These are phyloP conservation scores for Gari tellinella DNA, from an alignment of 2,888 invertebrate genomes.

Conservation along the genomic window DNA sequence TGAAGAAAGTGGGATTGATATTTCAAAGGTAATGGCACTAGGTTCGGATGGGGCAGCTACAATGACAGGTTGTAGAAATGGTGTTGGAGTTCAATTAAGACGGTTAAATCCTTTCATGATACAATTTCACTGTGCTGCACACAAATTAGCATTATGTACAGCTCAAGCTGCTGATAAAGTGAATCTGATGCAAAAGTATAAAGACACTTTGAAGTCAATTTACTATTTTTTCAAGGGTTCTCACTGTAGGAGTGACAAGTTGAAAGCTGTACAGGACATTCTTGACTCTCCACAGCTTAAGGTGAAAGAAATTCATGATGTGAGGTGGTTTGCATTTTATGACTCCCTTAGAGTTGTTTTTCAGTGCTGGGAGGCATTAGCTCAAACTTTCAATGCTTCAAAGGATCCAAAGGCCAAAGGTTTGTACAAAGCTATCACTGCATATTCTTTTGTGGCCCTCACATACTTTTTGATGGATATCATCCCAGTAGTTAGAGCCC, in stretches of 20 bases:
- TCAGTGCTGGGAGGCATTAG: slow-evolving; percentile 8
- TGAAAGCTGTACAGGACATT: slow-evolving; percentile 13
- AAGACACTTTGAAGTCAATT: slow-evolving; percentile 20
- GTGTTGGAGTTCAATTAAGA: slow-evolving; percentile 6
- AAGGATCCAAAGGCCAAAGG: slow-evolving; percentile 8
- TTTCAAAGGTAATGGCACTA: slow-evolving; percentile 8
- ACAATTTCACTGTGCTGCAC: slow-evolving; percentile 20
- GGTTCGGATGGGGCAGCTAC: background rate
- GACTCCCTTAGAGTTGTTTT: background rate
- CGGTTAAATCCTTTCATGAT: slow-evolving; percentile 9
- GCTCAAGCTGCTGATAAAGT: slow-evolving; percentile 11
- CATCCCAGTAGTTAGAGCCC: background rate
- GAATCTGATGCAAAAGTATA: slow-evolving; percentile 5
- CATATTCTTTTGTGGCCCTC: slow-evolving; percentile 2
- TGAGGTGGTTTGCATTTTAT: slow-evolving; percentile 19
- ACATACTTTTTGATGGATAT: slow-evolving; percentile 13
- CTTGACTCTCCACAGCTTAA: slow-evolving; percentile 22
- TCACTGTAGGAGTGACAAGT: slow-evolving; percentile 10
- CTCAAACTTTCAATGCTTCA: slow-evolving; percentile 7
- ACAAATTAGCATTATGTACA: slow-evolving; percentile 13
- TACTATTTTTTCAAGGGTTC: slow-evolving; percentile 18
- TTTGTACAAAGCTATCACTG: slow-evolving; percentile 9
- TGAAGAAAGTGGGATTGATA: slow-evolving; percentile 12
- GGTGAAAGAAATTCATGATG: slow-evolving; percentile 18
- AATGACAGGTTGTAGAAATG: no score